Evolutionary conservation across 2,113 vertebrate species (phyloP), one percentile per base, ranked within the genome.

Genomic region (Rutilus rutilus): DNA sequence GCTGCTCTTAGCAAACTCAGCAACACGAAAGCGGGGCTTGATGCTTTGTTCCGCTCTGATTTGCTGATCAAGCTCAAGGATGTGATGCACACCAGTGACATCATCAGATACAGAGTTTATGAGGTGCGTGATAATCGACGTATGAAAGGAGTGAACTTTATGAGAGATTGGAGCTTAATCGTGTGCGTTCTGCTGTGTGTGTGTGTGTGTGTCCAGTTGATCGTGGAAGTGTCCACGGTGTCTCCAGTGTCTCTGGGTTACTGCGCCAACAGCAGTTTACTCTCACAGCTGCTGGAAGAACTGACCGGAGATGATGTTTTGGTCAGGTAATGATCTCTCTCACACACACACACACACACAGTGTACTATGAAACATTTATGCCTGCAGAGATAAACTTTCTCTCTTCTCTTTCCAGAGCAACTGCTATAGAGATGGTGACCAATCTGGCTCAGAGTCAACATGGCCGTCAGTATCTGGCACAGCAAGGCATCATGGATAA

Each of bases 391-490:
- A 6, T 23, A 19, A 25, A 42, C 21, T 15, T 83, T 1, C 5
- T 23, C 83, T 4, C 14, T 10, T 8, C n/a, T 25, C n/a, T 50
- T 65, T n/a, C 25, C 89, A 99, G 98, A 92, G 96, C 95, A 15
- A 98, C 97, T 0, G 96, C 97, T 30, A 94, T 97, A 78, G 97
- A 99, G 93, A 99, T 97, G 97, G 95, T 99, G 89, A 98, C 97
- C 0, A 91, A 90, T 0, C 91, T 99, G 59, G 97, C 97, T 7
- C 91, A 92, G 27, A 96, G 93, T 42, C 93, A 93, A 0, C 98
- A 99, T 1, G 97, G 98, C 4, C 93, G 97, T 0, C 97, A 96
- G 86, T 97, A 96, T 89, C 94, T 99, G 81, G 92, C 96, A 50
- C 96, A 97, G 67, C 96, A 99, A 85, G 97, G 98, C 39, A 89